Evolutionary conservation across 2,797 vertebrate genomes (phyloP).

Genomic region (Podarcis siculus): DNA sequence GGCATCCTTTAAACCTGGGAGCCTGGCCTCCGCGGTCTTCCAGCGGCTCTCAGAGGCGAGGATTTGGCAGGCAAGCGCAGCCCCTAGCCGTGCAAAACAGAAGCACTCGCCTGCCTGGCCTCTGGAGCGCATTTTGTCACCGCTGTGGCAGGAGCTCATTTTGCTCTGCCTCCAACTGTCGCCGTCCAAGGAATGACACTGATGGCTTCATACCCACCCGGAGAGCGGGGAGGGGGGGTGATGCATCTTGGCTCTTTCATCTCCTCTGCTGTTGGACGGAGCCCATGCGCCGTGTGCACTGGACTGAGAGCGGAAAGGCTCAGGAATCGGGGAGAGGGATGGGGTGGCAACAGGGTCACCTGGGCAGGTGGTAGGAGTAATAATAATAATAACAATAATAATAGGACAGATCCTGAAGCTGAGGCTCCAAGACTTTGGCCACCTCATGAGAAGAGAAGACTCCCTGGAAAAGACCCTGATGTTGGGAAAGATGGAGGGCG

Average conservation of each 20-base stretch:
- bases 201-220: not conserved
- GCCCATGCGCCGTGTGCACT: fast-evolving
- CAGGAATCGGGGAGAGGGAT: too few species aligned
- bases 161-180: fast-evolving
- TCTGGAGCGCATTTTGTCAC: not conserved
- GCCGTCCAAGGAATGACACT: not conserved
- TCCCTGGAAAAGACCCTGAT: too few species aligned
- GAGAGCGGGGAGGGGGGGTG: not conserved
- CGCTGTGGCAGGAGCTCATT: not conserved
- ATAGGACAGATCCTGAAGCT: too few species aligned
- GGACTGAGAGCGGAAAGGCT: not conserved
- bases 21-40: not conserved
- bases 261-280: not conserved
- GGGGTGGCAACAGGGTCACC: not conserved
- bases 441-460: too few species aligned
- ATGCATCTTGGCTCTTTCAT: not conserved
- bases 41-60: not conserved
- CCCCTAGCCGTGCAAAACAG: too few species aligned
- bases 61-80: not conserved
- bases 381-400: too few species aligned
- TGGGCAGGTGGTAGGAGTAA: too few species aligned
- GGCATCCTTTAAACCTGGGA: not conserved
- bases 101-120: not conserved
- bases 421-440: too few species aligned
- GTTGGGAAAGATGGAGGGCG: too few species aligned